Evolutionary conservation across 2,888 invertebrate genomes (phyloP), one percentile per base, ranked within the genome.

Genomic region (Tetheella fluctuosa): DNA sequence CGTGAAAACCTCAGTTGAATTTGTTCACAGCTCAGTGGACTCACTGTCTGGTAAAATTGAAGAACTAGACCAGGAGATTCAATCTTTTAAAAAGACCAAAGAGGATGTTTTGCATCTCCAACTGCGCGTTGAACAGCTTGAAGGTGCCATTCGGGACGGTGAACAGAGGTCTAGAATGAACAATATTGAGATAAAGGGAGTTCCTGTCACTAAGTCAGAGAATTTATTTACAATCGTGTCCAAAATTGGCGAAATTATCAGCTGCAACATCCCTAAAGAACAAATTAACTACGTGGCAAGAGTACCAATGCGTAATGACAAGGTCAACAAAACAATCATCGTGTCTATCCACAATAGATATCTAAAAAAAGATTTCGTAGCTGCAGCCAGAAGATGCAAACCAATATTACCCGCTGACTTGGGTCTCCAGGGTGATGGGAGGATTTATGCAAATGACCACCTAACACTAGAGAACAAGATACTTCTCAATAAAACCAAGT

Each of bases 371-470:
- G 54, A 70, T 10, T 69, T 69, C 52, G 62, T 70, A 0, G 68
- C 70, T 1, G 63, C 69, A 0, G 57, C 62, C 1, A 67, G 56
- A 12, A 62, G 60, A 15, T 15, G 58, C 15, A 66, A 60, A 28
- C 13, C 15, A 2, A 10, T 25, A 0, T 28, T 28, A 6, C 25
- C 25, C 12, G 23, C 25, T 2, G 61, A 64, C n/a, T 37, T 68
- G 2, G 69, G 69, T 17, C 53, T 70, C 1, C 57, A 37, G 8
- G 65, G 68, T 3, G 54, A 56, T 15, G 60, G 37, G 7, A 58
- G 54, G 10, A 59, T 72, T 1, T 70, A 57, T 15, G 55, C 71
- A 0, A 72, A 75, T 10, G 68, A 71, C 30, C 74, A 70, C 28
- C 52, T 74, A 2, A 72, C 71, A 0, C 13, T 59, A 0, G 62